These are phyloP conservation scores for Phalangium opilio DNA, from an alignment of 2,888 invertebrate species.

Conservation along the genomic window DNA sequence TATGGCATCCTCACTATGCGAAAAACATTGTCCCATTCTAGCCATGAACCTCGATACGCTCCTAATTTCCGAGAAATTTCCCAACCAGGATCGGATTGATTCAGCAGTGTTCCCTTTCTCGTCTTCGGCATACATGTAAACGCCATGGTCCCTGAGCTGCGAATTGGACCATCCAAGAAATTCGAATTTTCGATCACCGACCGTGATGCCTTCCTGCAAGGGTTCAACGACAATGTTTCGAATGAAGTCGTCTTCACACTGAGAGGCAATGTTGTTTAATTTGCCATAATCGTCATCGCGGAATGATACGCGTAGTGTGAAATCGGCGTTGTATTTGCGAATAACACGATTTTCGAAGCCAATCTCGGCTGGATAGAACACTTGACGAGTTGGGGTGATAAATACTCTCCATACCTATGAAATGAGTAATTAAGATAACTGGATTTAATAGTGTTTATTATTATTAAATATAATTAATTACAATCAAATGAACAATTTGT, in stretches of 20 bases:
- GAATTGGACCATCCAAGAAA: conserved; percentile 22
- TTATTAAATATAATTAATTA: no score
- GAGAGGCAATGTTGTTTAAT: conserved; percentile 9
- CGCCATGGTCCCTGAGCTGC: conserved; percentile 22
- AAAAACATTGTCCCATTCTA: conserved; percentile 22
- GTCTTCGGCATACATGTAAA: conserved; percentile 20
- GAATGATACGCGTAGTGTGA: conserved; percentile 13
- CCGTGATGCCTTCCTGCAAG: conserved; percentile 7
- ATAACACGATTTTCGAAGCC: no score
- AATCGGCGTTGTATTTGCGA: conserved; percentile 14
- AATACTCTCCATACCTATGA: no score
- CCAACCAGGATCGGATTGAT: conserved; percentile 19
- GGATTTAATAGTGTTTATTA: no score
- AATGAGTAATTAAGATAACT: no score
- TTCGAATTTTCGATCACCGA: conserved; percentile 16
- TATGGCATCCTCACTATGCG: conserved; percentile 15
- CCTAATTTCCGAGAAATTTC: conserved; percentile 18
- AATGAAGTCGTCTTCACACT: conserved; percentile 5
- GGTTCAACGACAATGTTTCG: conserved; percentile 5
- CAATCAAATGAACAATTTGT: no score
- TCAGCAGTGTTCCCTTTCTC: conserved; percentile 8
- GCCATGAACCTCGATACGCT: conserved; percentile 21
- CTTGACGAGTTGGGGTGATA: no score
- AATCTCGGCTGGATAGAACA: no score
- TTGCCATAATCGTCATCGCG: conserved; percentile 14